phyloP scores from a whole-genome alignment of 2,888 invertebrate genomes.

The Steinernema carpocapsae region DNA sequence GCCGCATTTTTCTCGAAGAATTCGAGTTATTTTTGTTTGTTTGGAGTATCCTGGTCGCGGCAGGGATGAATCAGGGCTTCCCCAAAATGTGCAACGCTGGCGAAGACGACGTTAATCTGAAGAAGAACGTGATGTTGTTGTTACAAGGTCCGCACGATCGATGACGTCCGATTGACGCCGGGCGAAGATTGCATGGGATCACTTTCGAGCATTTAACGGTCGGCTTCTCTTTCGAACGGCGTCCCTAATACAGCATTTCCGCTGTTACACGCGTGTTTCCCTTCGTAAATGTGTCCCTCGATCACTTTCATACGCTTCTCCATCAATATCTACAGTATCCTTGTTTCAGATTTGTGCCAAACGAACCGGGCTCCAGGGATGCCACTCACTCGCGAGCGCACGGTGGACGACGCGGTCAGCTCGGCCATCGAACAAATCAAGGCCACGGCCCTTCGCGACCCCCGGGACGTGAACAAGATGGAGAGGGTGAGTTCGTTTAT shows the following conservation, averaged over 20 bases:
- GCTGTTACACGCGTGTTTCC: no score
- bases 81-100: no score
- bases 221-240: no score
- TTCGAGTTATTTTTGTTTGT: neutral
- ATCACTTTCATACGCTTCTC: neutral
- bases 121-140: neutral
- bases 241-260: no score
- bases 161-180: neutral
- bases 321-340: neutral
- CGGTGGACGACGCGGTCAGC: conserved; percentile 28
- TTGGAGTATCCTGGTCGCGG: neutral
- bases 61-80: neutral
- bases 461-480: conserved; percentile 43
- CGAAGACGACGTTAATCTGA: neutral
- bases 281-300: neutral
- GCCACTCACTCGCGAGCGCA: conserved; percentile 22
- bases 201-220: no score
- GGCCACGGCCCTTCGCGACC: conserved; percentile 43
- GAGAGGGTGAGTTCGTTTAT: conserved; percentile 38
- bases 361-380: neutral
- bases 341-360: neutral
- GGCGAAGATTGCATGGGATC: no score
- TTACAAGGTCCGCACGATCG: neutral
- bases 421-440: conserved; percentile 45
- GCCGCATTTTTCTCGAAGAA: neutral